Evolutionary conservation across 2,113 vertebrate species (phyloP), one percentile per base, ranked within the genome.

Genomic region (Hippotragus niger): DNA sequence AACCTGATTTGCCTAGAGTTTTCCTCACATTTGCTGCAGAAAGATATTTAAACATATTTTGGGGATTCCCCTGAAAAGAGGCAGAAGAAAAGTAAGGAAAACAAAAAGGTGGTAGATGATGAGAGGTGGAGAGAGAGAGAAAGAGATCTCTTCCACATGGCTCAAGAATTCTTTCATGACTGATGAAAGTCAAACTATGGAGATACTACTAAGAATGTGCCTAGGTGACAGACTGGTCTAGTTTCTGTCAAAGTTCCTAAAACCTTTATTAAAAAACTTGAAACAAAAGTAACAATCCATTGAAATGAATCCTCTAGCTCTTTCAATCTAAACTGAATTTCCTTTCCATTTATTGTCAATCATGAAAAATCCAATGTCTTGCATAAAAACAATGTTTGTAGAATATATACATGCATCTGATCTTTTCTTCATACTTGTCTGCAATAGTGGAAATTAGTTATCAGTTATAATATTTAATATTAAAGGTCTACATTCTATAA

Each of bases 1-100:
- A 97, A 93, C 86, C 82, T 95, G n/a, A 55, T 57, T 97, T 93
- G 53, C 76, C 85, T 84, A 81, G 23, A 94, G 57, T n/a, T 96
- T 95, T 52, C 91, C n/a, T 92, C 85, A 80, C 53, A 97, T 90
- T 97, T 97, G 25, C 7, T 93, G 45, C 57, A 52, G 21, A 12
- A 71, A 50, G 92, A 64, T 25, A 91, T 25, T 87, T 60, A 81
- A 95, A 87, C 10, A 91, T 83, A 45, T 81, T 95, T 91, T 45
- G 62, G 78, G 87, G 97, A 33, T 96, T 95, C 60, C 86, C 90
- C 57, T 82, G 78, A 93, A 96, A 97, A 94, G 12, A 7, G 53
- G 62, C 74, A 84, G 47, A 93, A 86, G n/a, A 53, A 85, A 88
- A 88, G 3, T 55, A 81, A 74, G 5, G 43, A 43, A 90, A 78